These are phyloP conservation scores for Hucho hucho DNA, from an alignment of 2,113 vertebrate species.

Conservation along the genomic window DNA sequence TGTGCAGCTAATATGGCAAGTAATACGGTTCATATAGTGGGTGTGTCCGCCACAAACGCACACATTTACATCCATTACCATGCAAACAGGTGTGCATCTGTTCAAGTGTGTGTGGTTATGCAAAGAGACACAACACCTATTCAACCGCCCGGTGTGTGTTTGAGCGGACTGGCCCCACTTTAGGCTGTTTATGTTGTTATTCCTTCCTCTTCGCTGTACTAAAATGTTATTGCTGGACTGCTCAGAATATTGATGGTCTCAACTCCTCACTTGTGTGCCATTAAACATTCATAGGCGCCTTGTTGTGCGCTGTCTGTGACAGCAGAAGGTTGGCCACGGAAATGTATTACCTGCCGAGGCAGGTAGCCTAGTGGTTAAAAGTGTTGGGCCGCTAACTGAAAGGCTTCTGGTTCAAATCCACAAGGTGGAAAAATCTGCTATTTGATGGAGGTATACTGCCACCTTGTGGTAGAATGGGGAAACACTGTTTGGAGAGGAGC, in stretches of 20 bases:
- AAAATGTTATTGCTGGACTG: constrained; percentile 68
- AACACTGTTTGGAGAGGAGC: no score
- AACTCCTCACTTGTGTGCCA: constrained; percentile 67
- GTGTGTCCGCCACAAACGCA: neutral
- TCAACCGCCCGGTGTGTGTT: neutral
- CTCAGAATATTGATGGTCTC: constrained; percentile 70
- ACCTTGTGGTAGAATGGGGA: constrained; percentile 57
- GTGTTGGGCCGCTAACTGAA: no score
- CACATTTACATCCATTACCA: no score
- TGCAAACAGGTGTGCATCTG: neutral
- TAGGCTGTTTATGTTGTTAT: constrained; percentile 67
- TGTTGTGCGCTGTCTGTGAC: constrained; percentile 39
- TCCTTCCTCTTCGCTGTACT: constrained; percentile 64
- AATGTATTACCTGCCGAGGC: neutral
- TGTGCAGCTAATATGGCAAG: neutral
- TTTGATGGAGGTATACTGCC: constrained; percentile 60
- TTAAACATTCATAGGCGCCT: constrained; percentile 65
- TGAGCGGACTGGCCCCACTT: constrained; percentile 49
- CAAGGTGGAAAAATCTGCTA: no score
- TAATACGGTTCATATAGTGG: neutral
- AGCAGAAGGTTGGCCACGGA: neutral
- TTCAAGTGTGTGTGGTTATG: neutral
- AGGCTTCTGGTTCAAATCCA: no score
- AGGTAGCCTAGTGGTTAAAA: no score
- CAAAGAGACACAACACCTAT: neutral